Conservation (phyloP, 2,888 invertebrate genomes). For the Spodoptera picta region DNA sequence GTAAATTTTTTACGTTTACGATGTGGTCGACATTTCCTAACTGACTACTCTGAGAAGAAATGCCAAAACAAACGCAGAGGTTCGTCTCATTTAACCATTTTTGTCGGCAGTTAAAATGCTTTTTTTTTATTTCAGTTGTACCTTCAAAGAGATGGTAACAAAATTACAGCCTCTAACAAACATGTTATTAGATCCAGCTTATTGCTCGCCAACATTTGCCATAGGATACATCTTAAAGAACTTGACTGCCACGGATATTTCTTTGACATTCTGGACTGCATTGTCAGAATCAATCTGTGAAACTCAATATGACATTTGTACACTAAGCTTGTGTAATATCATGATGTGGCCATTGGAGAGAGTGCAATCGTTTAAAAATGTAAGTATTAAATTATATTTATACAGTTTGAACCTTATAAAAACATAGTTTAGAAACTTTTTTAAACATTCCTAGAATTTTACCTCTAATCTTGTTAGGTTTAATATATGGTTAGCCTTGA, state of each 20-base stretch:
- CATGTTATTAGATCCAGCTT: slow-evolving; percentile 56
- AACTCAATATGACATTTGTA: slow-evolving; percentile 39
- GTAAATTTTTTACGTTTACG: no score
- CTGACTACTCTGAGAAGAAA: no score
- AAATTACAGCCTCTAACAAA: slow-evolving; percentile 63
- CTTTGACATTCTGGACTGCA: slow-evolving; percentile 72
- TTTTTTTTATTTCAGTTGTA: slow-evolving; percentile 60
- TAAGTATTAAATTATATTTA: slow-evolving; percentile 47
- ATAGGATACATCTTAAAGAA: slow-evolving; percentile 57
- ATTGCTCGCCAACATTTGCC: slow-evolving; percentile 34
- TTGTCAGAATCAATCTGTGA: slow-evolving; percentile 64
- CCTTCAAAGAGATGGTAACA: slow-evolving; percentile 44
- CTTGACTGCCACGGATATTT: slow-evolving; percentile 56
- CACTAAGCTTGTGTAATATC: slow-evolving; percentile 52
- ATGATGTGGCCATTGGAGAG: slow-evolving; percentile 74
- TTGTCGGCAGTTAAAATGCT: no score
- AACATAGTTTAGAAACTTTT: no score
- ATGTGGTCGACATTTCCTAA: no score
- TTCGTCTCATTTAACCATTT: no score
- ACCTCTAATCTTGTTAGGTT: no score
- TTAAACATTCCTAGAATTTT: no score
- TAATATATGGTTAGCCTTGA: no score
- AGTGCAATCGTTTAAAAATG: slow-evolving; percentile 60
- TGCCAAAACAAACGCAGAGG: no score
- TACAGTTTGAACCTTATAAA: no score